These are phyloP conservation scores for Polyommatus iphigenia DNA, from an alignment of 2,888 invertebrate species.

Conservation along the genomic window DNA sequence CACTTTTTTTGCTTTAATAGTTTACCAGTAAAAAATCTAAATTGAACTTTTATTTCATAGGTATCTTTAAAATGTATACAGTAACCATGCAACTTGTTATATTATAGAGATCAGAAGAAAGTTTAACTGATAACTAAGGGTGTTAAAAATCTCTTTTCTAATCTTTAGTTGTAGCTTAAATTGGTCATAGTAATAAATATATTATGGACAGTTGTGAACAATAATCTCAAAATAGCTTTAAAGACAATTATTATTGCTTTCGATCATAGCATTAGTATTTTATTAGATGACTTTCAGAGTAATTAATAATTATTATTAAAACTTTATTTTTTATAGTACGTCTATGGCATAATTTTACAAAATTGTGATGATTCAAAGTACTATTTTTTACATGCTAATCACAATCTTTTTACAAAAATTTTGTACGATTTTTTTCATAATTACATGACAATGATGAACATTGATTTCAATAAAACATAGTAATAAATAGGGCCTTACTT, in stretches of 20 bases:
- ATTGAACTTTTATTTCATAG: neutral
- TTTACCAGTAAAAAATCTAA: neutral
- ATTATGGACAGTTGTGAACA: neutral
- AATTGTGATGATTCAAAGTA: neutral
- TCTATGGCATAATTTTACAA: neutral
- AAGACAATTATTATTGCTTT: neutral
- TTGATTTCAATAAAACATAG: neutral
- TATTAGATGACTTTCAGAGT: neutral
- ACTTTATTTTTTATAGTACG: neutral
- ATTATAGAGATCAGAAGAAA: slow-evolving; percentile 8
- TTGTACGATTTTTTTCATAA: neutral
- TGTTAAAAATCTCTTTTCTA: slow-evolving; percentile 19
- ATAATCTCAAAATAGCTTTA: slow-evolving; percentile 4
- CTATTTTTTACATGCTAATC: neutral
- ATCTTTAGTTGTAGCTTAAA: slow-evolving; percentile 16
- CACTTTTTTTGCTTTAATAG: neutral
- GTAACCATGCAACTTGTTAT: neutral
- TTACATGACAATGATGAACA: too few relatives aligned
- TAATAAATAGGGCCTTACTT: neutral
- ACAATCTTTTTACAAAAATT: neutral
- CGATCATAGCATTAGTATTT: neutral
- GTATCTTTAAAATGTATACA: neutral
- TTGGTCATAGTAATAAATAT: neutral
- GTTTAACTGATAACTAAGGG: neutral
- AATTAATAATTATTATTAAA: neutral